phyloP scores from a whole-genome alignment of 2,113 vertebrate genomes.

The Dromas ardeola region DNA sequence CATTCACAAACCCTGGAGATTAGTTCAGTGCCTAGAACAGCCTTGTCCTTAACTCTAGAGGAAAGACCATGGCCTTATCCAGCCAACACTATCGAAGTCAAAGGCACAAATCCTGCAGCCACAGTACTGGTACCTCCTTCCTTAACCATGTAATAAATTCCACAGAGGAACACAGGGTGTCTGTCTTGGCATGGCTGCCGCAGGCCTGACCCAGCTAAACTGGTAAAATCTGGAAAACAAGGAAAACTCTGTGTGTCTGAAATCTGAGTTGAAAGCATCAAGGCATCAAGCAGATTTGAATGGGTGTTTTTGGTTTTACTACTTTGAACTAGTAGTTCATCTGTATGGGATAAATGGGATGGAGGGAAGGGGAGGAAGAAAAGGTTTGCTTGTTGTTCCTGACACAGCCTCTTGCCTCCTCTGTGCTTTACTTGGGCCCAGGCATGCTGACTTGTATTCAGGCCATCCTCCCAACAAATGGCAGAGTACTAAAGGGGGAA shows the following conservation, averaged over 20 bases:
- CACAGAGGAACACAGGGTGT: rapidly evolving
- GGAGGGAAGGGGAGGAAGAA: background rate
- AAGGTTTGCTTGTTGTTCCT: background rate
- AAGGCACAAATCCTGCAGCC: background rate
- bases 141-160: background rate
- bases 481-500: background rate
- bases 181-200: background rate
- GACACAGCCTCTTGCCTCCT: background rate
- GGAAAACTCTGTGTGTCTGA: background rate
- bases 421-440: background rate
- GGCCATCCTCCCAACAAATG: background rate
- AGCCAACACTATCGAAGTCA: background rate
- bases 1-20: background rate
- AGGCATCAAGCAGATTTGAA: background rate
- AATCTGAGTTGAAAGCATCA: background rate
- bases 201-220: background rate
- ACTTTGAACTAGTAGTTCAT: background rate
- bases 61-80: background rate
- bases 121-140: background rate
- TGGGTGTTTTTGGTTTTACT: background rate
- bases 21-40: background rate
- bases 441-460: background rate
- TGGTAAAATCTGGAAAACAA: background rate
- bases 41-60: background rate
- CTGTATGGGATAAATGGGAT: background rate